Base-by-base conservation (phyloP, 2,113 vertebrate species). In the Sinocyclocheilus anophthalmus region DNA sequence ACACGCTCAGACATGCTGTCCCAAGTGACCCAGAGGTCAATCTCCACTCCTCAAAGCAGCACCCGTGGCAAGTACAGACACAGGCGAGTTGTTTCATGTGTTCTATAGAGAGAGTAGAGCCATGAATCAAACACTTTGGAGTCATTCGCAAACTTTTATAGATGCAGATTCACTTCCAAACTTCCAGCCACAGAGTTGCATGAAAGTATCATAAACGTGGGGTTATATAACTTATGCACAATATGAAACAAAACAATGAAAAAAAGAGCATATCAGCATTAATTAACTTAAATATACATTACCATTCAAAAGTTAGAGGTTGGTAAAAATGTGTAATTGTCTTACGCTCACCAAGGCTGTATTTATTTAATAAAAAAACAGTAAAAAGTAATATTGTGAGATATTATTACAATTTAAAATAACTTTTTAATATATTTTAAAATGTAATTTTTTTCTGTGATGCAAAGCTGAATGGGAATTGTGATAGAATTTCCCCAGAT, bases 1-100 rank as follows among this genome's bases (percentile, higher is more conserved):
- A 82, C 80, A 30, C 24, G 80, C 45, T 82, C 63, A 82, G 80
- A 82, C 80, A 82, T 82, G 80, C 63, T 70, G 45, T 82, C 80
- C 24, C 63, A 53, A 53, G 45, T 37, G 81, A 70, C 45, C 16
- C 18, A 53, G 26, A 53, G 81, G 63, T 81, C 79, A 48, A 26
- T 12, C 59, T 81, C 37, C 39, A 65, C 24, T 53, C 45, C 45
- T 82, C 65, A 70, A 70, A 82, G 26, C 33, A 50, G 24, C 42
- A 81, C 39, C 42, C 39, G 9, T 45, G 78, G 22, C 22, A 45
- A 65, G 33, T 26, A 26, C 42, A 65, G 57, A 45, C 14, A 50
- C 61, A 53, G 79, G n/a, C 2, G 37, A 55, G 76, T 18, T 22
- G 42, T 82, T 82, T 79, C 26, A 59, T 82, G 14, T 11, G 20